Evolutionary conservation across 2,113 vertebrate genomes (phyloP).

Genomic region (Mola mola): DNA sequence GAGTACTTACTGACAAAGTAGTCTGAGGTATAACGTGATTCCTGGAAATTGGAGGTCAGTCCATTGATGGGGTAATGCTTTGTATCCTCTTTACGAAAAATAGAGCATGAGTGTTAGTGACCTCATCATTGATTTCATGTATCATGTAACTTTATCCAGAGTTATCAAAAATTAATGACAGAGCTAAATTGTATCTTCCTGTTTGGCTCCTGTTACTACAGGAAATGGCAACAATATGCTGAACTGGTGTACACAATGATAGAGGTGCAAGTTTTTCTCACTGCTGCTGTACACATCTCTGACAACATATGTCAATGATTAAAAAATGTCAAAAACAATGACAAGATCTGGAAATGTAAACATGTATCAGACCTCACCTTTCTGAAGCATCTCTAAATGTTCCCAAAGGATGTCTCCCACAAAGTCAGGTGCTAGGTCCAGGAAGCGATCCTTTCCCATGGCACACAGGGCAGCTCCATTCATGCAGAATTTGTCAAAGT

Average conservation of each 20-base stretch:
- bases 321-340: too few species aligned
- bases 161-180: constrained; percentile 78
- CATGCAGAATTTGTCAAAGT: constrained; percentile 97
- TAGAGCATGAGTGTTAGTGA: constrained; percentile 69
- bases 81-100: constrained; percentile 89
- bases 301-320: background rate
- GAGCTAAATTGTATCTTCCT: constrained; percentile 67
- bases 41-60: constrained; percentile 88
- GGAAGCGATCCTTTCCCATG: constrained; percentile 96
- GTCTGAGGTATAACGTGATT: constrained; percentile 96
- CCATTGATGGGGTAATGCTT: constrained; percentile 93
- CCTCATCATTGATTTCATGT: constrained; percentile 77
- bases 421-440: constrained; percentile 96
- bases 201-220: constrained; percentile 67
- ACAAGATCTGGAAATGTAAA: too few species aligned
- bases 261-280: background rate
- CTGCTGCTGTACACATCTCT: background rate
- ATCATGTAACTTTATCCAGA: constrained; percentile 76
- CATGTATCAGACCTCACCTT: constrained; percentile 91
- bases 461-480: constrained; percentile 92
- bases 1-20: constrained; percentile 98
- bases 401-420: constrained; percentile 99
- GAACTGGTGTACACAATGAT: constrained; percentile 11
- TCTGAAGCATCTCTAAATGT: constrained; percentile 97
- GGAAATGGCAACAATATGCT: constrained; percentile 40